Evolutionary conservation across 2,113 vertebrate genomes (phyloP).

Genomic region (Saguinus imperator): DNA sequence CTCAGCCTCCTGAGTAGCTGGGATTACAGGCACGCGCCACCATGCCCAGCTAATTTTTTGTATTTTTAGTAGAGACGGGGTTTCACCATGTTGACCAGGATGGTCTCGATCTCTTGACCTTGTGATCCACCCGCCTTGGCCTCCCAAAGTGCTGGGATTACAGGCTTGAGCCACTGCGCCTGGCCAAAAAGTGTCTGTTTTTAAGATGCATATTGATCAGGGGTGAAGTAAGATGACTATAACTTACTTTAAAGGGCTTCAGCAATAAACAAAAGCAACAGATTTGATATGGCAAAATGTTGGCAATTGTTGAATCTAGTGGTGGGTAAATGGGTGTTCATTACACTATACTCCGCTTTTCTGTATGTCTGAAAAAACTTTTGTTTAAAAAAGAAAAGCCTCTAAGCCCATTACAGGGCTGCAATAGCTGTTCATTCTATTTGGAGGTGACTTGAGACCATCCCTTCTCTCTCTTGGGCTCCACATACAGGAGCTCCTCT

Average conservation of each 20-base stretch:
- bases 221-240: neutral
- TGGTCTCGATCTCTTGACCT: no score
- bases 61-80: no score
- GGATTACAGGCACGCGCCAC: no score
- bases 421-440: neutral
- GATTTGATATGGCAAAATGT: neutral
- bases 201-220: neutral
- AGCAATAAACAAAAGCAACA: neutral
- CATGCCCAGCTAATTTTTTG: no score
- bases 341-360: neutral
- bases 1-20: no score
- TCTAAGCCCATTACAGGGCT: neutral
- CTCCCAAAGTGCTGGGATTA: no score
- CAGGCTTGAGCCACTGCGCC: no score
- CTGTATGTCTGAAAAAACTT: neutral
- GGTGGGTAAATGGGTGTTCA: neutral
- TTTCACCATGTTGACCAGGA: no score
- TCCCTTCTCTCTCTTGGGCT: neutral
- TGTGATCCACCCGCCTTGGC: no score
- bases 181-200: neutral
- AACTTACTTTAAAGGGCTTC: neutral
- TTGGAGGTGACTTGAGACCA: neutral
- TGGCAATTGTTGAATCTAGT: neutral
- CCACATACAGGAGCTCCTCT: neutral
- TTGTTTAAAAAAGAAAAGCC: neutral